A percentile compares a stretch with the other conserved stretches of the same genome.
These are phyloP conservation scores for Lagorchestes hirsutus DNA, from an alignment of 2,797 vertebrate species.

Conservation along the genomic window DNA sequence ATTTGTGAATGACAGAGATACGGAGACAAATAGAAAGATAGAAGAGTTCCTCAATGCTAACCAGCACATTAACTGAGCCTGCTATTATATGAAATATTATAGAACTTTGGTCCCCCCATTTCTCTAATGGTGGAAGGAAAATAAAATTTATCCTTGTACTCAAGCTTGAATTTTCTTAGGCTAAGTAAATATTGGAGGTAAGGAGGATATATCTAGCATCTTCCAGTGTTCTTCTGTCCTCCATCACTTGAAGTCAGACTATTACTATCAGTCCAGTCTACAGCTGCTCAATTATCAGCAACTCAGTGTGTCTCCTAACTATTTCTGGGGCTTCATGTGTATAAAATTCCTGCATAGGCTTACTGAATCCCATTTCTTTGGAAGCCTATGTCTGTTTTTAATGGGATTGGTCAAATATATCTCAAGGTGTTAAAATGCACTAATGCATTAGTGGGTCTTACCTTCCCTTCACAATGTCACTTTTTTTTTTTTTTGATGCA, in stretches of 20 bases:
- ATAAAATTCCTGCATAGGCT: not conserved
- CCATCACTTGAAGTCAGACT: not conserved
- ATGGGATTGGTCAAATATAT: not conserved
- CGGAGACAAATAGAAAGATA: not conserved
- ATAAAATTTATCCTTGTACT: not conserved
- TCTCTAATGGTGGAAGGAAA: not conserved
- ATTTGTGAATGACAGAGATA: not conserved
- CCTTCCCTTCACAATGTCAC: not conserved
- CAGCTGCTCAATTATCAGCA: not conserved
- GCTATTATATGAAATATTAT: not conserved
- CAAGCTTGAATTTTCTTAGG: not conserved
- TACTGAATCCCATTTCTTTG: not conserved
- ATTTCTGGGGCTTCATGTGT: not conserved
- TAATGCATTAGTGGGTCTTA: not conserved
- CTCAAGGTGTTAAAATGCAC: not conserved
- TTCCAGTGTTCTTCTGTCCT: not conserved
- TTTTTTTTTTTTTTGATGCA: not conserved
- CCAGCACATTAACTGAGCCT: not conserved
- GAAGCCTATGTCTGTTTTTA: not conserved
- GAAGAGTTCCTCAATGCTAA: not conserved
- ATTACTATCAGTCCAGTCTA: not conserved
- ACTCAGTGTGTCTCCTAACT: not conserved
- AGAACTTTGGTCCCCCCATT: not conserved
- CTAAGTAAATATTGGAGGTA: not conserved
- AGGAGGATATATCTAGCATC: not conserved